Evolutionary conservation across 2,888 invertebrate genomes (phyloP).

Genomic region (Phengaris alcon): DNA sequence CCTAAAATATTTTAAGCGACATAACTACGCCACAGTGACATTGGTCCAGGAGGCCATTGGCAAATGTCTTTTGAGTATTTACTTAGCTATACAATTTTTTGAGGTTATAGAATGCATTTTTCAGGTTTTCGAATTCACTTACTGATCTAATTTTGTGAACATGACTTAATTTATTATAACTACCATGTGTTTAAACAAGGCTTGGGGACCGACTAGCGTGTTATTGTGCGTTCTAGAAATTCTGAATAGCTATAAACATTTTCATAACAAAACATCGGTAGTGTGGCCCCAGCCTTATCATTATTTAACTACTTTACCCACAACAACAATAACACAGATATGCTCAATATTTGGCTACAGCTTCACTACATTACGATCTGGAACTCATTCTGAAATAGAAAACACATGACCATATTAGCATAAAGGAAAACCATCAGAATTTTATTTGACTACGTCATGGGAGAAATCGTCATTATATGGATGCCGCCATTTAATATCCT

Average conservation of each 20-base stretch:
- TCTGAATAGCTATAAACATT: neutral
- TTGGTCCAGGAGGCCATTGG: too few species aligned
- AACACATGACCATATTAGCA: neutral
- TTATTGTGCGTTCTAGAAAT: neutral
- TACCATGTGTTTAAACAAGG: neutral
- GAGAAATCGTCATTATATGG: too few species aligned
- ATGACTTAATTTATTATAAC: neutral
- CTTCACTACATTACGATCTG: conserved; percentile 13
- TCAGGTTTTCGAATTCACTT: too few species aligned
- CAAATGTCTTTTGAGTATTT: too few species aligned
- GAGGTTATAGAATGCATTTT: too few species aligned
- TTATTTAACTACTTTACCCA: neutral
- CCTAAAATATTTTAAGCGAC: too few species aligned
- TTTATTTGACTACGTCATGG: too few species aligned
- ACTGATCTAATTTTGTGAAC: too few species aligned
- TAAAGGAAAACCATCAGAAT: neutral
- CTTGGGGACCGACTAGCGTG: neutral
- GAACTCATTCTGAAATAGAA: conserved; percentile 16
- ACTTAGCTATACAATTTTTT: too few species aligned
- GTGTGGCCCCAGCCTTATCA: neutral
- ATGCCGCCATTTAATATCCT: too few species aligned
- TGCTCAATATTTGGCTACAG: conserved; percentile 19
- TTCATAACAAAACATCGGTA: neutral
- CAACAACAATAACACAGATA: conserved; percentile 23
- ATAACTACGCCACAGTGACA: too few species aligned